A percentile compares a stretch with the other conserved stretches of the same genome.
Conservation (phyloP, 2,888 invertebrate species). For the Biston stratarius region DNA sequence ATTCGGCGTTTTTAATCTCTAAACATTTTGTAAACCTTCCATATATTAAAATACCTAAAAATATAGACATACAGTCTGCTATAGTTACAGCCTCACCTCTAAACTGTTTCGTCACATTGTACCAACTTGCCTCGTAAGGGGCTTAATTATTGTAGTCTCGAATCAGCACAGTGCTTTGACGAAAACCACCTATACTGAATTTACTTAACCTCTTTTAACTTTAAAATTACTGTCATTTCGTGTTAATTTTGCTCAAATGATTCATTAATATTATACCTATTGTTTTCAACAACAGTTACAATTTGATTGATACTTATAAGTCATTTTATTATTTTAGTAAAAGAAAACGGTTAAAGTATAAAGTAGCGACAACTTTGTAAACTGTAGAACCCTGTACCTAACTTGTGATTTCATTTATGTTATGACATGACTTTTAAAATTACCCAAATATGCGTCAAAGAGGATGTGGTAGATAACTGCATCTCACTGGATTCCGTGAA, state of each 20-base stretch:
- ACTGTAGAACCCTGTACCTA: too few relatives aligned
- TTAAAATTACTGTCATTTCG: constrained; percentile 20
- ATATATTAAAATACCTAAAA: constrained; percentile 23
- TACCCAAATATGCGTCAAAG: constrained; percentile 24
- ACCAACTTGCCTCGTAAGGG: constrained; percentile 37
- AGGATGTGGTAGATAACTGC: constrained; percentile 6
- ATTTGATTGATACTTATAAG: neutral
- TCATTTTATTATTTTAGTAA: too few relatives aligned
- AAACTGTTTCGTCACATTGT: constrained; percentile 31
- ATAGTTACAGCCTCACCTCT: constrained; percentile 34
- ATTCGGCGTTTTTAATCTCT: neutral
- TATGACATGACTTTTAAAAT: constrained; percentile 1
- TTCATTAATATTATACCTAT: constrained; percentile 20
- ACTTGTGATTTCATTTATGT: neutral
- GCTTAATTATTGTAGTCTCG: constrained; percentile 44
- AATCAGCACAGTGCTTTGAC: constrained; percentile 45
- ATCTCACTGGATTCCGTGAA: constrained; percentile 11
- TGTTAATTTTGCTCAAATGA: constrained; percentile 25
- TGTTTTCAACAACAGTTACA: neutral
- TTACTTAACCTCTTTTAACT: constrained; percentile 33
- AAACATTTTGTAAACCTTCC: neutral
- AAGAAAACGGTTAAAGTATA: too few relatives aligned
- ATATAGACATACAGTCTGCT: constrained; percentile 44
- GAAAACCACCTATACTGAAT: constrained; percentile 43
- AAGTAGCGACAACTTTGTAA: too few relatives aligned